Evolutionary conservation across 2,113 vertebrate genomes (phyloP), one percentile per base, ranked within the genome.

Genomic region (Oncorhynchus mykiss): DNA sequence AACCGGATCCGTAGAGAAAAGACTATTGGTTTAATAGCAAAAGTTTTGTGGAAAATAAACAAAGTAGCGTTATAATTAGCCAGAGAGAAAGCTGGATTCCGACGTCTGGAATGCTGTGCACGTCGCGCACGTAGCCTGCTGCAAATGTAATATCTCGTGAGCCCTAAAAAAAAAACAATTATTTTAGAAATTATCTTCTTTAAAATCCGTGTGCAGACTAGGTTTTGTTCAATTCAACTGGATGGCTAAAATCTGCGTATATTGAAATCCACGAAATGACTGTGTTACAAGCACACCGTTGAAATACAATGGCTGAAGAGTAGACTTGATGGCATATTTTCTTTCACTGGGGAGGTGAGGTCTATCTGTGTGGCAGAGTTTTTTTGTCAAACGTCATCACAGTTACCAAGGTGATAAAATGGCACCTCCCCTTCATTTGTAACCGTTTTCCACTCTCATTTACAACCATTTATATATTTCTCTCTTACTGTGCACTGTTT

Each of bases 1-100:
- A 84, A 81, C 92, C 45, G 75, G 84, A 81, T 84, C 79, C 80
- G 78, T 72, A 74, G 83, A 82, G 80, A 86, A 82, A 83, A 74
- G 20, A 73, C 76, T 66, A 64, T 75, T 64, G 29, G 72, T 1
- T 20, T n/a, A 24, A 73, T 66, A 71, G 76, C 14, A 0, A 51
- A 62, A 34, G 24, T 6, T 5, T 11, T 70, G 14, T 9, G 3
- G 16, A 73, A 57, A 9, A 83, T 12, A 31, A 71, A 31, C 29
- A 25, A 3, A 1, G 24, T 51, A 27, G 12, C 9, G 18, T 8
- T 18, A 54, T 14, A 16, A 54, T 54, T 18, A n/a, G 59, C 59
- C n/a, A 9, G 14, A 24, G n/a, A 51, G 45, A 59, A 20, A 8
- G 24, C 18, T 13, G 54, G 71, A 72, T 22, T 16, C 59, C 59